These are phyloP conservation scores for Poecilia wingei DNA, from an alignment of 2,797 vertebrate species.

Conservation along the genomic window DNA sequence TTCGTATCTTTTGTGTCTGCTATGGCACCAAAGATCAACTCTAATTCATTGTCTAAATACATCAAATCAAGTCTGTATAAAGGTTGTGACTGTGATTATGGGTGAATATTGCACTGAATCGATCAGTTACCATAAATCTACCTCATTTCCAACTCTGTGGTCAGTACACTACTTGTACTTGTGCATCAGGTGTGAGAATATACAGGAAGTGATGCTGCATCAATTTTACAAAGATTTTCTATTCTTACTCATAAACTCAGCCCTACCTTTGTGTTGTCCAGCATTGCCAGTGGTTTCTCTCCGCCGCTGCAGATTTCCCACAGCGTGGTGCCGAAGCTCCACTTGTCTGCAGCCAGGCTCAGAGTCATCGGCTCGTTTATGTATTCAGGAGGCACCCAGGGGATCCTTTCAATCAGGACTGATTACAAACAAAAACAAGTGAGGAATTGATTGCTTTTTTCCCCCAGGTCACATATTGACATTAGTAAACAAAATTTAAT, in stretches of 20 bases:
- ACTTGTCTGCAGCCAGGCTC: constrained; percentile 90
- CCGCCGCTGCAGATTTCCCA: constrained; percentile 98
- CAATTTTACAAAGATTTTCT: not conserved
- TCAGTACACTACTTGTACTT: not conserved
- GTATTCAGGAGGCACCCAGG: constrained; percentile 96
- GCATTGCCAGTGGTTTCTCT: constrained; percentile 88
- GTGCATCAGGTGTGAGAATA: not conserved
- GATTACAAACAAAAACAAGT: constrained; percentile 31
- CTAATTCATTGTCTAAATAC: not conserved
- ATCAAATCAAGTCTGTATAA: not conserved
- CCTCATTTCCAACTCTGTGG: not conserved
- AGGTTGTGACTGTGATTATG: not conserved
- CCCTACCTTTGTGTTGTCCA: constrained; percentile 88
- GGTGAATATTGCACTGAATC: not conserved
- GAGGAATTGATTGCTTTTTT: not conserved
- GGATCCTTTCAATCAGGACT: constrained; percentile 96
- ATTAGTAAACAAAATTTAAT: not conserved
- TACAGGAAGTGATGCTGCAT: not conserved
- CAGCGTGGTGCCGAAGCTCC: constrained; percentile 95
- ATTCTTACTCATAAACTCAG: not conserved
- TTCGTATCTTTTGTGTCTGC: too few relatives aligned
- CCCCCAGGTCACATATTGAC: not conserved
- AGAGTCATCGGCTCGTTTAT: constrained; percentile 87
- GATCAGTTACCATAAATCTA: not conserved
- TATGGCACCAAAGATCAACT: not conserved